Evolutionary conservation across 2,113 vertebrate genomes (phyloP).

Genomic region (Pygoscelis antarcticus): DNA sequence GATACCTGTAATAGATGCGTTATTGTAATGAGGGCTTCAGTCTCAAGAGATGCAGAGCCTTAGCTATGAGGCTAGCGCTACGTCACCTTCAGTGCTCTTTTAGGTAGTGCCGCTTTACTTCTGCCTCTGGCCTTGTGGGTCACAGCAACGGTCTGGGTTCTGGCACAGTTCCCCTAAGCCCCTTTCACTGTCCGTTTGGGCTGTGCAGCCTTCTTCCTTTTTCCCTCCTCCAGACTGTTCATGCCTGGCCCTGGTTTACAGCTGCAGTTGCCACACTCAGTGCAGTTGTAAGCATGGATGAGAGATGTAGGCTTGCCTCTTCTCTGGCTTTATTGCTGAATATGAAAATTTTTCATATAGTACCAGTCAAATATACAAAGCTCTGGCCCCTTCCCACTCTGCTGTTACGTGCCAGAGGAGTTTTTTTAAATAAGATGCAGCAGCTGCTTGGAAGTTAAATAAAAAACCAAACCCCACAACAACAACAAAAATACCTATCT

Average conservation of each 20-base stretch:
- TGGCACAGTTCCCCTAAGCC: background rate
- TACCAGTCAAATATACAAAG: background rate
- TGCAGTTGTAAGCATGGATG: fast-evolving
- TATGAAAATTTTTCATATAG: background rate
- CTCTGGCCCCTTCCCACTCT: background rate
- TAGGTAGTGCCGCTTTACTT: background rate
- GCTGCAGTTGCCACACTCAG: background rate
- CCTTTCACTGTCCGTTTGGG: too few species aligned
- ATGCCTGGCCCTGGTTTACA: background rate
- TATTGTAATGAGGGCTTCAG: background rate
- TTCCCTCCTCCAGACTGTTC: background rate
- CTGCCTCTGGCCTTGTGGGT: background rate
- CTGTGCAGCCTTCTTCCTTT: background rate
- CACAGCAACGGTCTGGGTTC: background rate
- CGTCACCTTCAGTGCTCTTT: background rate
- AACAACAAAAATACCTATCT: background rate
- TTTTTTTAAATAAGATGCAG: background rate
- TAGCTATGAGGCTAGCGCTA: fast-evolving
- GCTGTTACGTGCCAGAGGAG: background rate
- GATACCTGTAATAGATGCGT: too few species aligned
- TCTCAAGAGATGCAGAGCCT: background rate
- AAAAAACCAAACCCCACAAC: background rate
- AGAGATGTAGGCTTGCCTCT: background rate
- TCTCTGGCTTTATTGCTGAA: background rate
- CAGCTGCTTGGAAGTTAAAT: background rate